Conservation (phyloP, 2,888 invertebrate species). For the Molorchus minor region DNA sequence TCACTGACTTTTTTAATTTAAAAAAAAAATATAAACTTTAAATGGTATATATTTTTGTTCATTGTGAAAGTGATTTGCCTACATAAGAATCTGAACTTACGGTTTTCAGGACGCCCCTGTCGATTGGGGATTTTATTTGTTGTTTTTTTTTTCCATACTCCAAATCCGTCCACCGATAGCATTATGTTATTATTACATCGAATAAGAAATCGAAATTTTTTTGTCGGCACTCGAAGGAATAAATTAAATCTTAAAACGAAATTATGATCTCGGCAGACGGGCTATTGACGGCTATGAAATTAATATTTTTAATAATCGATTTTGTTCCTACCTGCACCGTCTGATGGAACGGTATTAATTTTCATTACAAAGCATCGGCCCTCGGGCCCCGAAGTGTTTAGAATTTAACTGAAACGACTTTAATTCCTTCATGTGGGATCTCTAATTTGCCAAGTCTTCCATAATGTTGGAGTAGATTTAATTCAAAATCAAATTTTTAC, state of each 20-base stretch:
- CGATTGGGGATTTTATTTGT: background rate
- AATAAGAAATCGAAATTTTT: slow-evolving; percentile 37
- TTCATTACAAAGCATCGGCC: slow-evolving; percentile 33
- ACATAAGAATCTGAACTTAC: no score
- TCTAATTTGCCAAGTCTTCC: no score
- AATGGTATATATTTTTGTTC: no score
- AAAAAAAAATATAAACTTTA: no score
- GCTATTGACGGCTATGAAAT: slow-evolving; percentile 55
- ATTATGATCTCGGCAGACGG: slow-evolving; percentile 49
- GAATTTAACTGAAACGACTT: slow-evolving; percentile 12
- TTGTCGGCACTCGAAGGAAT: slow-evolving; percentile 47
- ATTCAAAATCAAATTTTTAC: no score
- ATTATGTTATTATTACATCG: slow-evolving; percentile 33
- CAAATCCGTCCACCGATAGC: slow-evolving; percentile 14
- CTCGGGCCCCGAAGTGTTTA: slow-evolving; percentile 1
- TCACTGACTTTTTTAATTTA: no score
- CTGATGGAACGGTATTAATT: slow-evolving; percentile 41
- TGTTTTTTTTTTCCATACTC: slow-evolving; percentile 8
- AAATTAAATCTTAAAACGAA: slow-evolving; percentile 50
- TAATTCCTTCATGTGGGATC: no score
- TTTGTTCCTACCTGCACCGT: slow-evolving; percentile 49
- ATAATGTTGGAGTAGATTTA: no score
- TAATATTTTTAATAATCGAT: slow-evolving; percentile 60
- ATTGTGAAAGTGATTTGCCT: no score
- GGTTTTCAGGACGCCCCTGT: background rate